A percentile compares a stretch with the other conserved stretches of the same genome.
These are phyloP conservation scores for Chloropsis cyanopogon DNA, from an alignment of 2,113 vertebrate genomes.

Conservation along the genomic window DNA sequence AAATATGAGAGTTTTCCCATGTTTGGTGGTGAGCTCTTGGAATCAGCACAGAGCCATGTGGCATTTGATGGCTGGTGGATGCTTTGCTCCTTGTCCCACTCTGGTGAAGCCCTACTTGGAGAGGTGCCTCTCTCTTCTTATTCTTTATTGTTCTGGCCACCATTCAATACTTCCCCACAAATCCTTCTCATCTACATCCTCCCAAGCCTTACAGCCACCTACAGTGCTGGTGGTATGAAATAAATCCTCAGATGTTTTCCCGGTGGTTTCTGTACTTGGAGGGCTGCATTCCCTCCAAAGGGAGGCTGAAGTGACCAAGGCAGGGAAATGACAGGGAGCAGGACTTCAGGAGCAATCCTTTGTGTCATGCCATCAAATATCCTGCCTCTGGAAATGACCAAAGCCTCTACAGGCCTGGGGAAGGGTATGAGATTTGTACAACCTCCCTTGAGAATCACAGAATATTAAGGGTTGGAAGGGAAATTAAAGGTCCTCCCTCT, in stretches of 20 bases:
- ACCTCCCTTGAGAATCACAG: not conserved
- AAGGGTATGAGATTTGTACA: not conserved
- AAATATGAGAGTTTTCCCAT: conserved; percentile 20
- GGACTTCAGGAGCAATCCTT: not conserved
- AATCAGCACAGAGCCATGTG: not conserved
- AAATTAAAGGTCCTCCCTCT: not conserved
- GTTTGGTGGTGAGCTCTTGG: conserved; percentile 46
- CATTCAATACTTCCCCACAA: conserved; percentile 17
- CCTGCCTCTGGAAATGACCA: not conserved
- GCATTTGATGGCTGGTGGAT: not conserved
- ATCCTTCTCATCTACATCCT: conserved; percentile 10
- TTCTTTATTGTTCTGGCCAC: conserved; percentile 15
- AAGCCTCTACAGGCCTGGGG: not conserved
- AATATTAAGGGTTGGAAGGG: not conserved
- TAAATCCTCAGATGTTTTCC: conserved; percentile 12
- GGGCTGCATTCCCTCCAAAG: not conserved
- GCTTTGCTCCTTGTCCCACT: not conserved
- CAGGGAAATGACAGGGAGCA: not conserved
- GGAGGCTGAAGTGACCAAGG: not conserved
- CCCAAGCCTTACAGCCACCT: conserved; percentile 34
- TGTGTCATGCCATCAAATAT: not conserved
- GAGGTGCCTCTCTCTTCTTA: not conserved
- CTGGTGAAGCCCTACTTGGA: conserved; percentile 14
- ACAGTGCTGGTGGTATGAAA: conserved; percentile 30
- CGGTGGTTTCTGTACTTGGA: not conserved